Base-by-base conservation (phyloP, 2,888 invertebrate genomes). In the Ochropleura plecta region DNA sequence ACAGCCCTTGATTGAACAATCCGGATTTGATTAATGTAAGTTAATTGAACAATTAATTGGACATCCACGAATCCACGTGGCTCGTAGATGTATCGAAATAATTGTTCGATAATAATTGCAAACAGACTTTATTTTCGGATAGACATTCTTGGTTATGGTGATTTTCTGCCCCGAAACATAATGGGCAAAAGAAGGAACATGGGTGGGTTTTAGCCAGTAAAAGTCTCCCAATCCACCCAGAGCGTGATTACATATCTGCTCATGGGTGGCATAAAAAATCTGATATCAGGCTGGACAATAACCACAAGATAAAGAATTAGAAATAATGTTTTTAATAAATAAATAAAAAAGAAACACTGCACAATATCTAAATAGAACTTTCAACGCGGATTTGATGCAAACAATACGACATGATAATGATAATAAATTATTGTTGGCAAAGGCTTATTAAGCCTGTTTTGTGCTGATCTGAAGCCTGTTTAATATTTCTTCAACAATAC, bases 21-120 rank as follows among this genome's bases (percentile, higher is more conserved):
- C 59, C 30, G 48, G 55, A 76, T 76, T 84, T 86, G 79, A 86
- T 85, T 79, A 73, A 71, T 73, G 67, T 65, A 63, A 79, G 66
- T 76, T 78, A 78, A 76, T 85, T 84, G 78, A 76, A 79, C 77
- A 76, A 77, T 70, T 73, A 77, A 81, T 84, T 85, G 73, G 66
- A 78, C 69, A 65, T 78, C 42, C 60, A 73, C 59, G 3, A 30
- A 30, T 30, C 30, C 30, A 30, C 30, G 30, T 30, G 30, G 30
- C 3, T 30, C 30, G 77, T 63, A 71, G 42, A 53, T 74, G n/a
- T 76, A 68, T 60, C 57, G 55, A 59, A 69, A 73, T 84, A 59
- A 70, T 59, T 55, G 30, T 7, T 72, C 9, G 46, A 59, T 75
- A 55, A 62, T 69, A 55, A 70, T 78, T 73, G 48, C 65, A 65